phyloP scores from a whole-genome alignment of 53 echinoderm and acorn worm species.

The Echinarachnius parma region DNA sequence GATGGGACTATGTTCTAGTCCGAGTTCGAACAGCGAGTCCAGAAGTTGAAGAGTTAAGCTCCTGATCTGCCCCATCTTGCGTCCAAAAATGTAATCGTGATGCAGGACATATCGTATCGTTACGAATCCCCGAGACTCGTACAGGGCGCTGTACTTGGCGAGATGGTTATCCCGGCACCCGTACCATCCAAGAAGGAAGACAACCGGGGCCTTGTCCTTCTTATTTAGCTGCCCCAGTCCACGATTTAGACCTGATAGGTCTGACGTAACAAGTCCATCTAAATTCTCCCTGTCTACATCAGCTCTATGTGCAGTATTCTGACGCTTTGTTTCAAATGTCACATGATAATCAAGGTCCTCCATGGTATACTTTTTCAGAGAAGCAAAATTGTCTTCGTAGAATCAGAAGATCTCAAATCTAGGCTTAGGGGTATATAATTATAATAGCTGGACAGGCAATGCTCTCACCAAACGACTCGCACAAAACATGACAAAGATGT shows the following conservation, averaged over 20 bases:
- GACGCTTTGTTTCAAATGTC: constrained; percentile 2
- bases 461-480: too few species aligned
- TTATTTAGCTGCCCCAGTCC: background rate
- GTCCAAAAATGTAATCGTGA: constrained; percentile 33
- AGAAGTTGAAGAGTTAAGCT: constrained; percentile 67
- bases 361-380: too few species aligned
- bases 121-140: constrained; percentile 74
- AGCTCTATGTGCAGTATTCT: background rate
- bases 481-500: too few species aligned
- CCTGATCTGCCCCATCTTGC: constrained; percentile 18
- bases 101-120: constrained; percentile 85
- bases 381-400: too few species aligned
- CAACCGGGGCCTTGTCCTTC: constrained; percentile 62
- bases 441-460: too few species aligned
- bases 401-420: too few species aligned
- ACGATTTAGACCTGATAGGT: too few species aligned
- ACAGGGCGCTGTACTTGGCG: constrained; percentile 81
- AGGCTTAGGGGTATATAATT: too few species aligned
- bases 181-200: constrained; percentile 82
- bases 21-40: constrained; percentile 79
- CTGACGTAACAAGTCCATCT: too few species aligned
- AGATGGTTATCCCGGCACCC: constrained; percentile 85
- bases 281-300: background rate
- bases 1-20: constrained; percentile 78
- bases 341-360: constrained; percentile 23